Evolutionary conservation across 2,797 vertebrate species (phyloP).

Genomic region (Anomalospiza imberbis): DNA sequence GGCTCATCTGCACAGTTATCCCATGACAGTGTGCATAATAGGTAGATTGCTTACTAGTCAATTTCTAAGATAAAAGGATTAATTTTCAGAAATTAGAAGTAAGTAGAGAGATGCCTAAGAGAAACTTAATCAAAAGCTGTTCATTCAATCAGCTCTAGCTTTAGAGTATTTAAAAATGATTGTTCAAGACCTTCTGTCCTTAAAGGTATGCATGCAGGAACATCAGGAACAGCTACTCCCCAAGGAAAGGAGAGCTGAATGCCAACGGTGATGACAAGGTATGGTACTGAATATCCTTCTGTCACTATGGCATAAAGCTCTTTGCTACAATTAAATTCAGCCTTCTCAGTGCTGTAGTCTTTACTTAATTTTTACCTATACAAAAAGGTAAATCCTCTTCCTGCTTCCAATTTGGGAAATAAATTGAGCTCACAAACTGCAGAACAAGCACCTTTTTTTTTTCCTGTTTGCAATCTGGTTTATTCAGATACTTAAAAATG

Average conservation of each 20-base stretch:
- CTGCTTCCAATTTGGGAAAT: background rate
- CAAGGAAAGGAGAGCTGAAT: background rate
- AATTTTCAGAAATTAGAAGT: background rate
- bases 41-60: background rate
- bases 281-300: background rate
- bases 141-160: background rate
- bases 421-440: background rate
- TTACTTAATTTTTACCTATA: background rate
- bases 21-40: background rate
- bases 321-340: background rate
- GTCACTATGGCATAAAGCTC: background rate
- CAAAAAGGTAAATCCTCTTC: background rate
- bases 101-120: background rate
- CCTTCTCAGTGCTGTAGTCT: background rate
- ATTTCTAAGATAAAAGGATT: background rate
- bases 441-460: background rate
- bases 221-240: background rate
- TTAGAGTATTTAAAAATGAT: background rate
- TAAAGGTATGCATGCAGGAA: background rate
- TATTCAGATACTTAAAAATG: constrained; percentile 32
- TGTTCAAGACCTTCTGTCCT: background rate
- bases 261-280: background rate
- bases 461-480: background rate
- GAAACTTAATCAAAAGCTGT: background rate
- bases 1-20: background rate